Percentiles rank a stretch among this genome's conserved stretches.
These are phyloP conservation scores for Leptonema lineaticorne DNA, from an alignment of 1,140 invertebrate species.

Conservation along the genomic window DNA sequence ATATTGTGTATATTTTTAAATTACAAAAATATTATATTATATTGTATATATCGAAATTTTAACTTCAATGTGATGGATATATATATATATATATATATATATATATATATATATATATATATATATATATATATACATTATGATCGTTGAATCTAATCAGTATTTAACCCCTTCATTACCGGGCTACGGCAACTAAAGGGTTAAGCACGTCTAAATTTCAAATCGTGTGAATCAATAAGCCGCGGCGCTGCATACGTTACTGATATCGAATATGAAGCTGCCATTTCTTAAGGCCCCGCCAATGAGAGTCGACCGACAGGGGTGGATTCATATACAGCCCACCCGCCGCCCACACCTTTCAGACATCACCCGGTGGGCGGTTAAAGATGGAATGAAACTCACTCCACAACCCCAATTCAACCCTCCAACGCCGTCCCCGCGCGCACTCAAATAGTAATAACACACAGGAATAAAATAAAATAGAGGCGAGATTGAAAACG, in stretches of 20 bases:
- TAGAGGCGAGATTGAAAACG: conserved; percentile 36
- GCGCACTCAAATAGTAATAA: conserved; percentile 40
- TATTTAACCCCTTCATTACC: too few relatives aligned
- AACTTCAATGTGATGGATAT: too few relatives aligned
- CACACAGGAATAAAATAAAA: conserved; percentile 40
- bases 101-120: too few relatives aligned
- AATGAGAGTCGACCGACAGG: conserved; percentile 22
- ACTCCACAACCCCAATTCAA: not conserved
- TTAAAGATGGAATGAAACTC: too few relatives aligned
- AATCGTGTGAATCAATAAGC: conserved; percentile 38
- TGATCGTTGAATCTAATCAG: too few relatives aligned
- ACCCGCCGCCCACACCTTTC: not conserved
- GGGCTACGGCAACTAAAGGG: not conserved
- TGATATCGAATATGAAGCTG: conserved; percentile 32
- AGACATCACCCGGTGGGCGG: not conserved
- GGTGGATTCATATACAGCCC: not conserved
- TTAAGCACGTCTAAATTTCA: conserved; percentile 30
- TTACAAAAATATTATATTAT: too few relatives aligned
- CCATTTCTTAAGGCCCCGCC: conserved; percentile 30
- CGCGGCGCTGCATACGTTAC: conserved; percentile 34
- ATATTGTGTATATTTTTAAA: too few relatives aligned
- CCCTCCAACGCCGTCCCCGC: conserved; percentile 13
- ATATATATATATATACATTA: too few relatives aligned
- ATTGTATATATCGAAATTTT: too few relatives aligned
- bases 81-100: too few relatives aligned